Evolutionary conservation across 2,888 invertebrate genomes (phyloP).

Genomic region (Augochlorella aurata): DNA sequence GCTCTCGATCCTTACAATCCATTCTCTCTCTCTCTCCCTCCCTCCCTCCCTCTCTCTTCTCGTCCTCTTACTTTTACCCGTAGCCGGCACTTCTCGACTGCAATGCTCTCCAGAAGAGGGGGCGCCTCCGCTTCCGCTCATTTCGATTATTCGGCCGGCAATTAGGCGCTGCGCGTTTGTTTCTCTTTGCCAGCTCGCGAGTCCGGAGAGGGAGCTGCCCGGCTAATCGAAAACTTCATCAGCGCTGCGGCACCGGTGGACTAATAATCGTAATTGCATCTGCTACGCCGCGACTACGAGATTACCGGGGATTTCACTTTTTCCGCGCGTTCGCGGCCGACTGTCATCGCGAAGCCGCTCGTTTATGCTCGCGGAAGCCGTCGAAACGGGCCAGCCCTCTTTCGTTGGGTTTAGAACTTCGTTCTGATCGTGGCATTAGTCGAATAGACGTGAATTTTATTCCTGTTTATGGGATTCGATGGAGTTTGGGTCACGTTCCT

Average conservation of each 20-base stretch:
- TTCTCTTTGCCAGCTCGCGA: not conserved
- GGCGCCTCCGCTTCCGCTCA: not conserved
- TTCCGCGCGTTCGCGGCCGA: slow-evolving; percentile 34
- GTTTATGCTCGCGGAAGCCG: no score
- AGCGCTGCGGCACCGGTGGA: slow-evolving; percentile 24
- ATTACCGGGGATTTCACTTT: slow-evolving; percentile 63
- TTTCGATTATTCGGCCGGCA: slow-evolving; percentile 12
- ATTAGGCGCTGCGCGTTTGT: not conserved
- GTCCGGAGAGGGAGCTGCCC: not conserved
- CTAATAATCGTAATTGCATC: slow-evolving; percentile 64
- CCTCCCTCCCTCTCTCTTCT: not conserved
- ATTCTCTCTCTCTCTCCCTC: not conserved
- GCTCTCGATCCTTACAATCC: not conserved
- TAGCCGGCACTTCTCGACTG: slow-evolving; percentile 2
- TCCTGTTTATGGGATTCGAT: no score
- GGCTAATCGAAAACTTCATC: slow-evolving; percentile 62
- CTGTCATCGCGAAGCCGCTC: not conserved
- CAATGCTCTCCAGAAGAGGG: not conserved
- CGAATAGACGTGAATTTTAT: no score
- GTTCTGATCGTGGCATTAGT: no score
- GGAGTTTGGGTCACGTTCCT: no score
- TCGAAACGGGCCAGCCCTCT: no score
- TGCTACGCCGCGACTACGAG: slow-evolving; percentile 42
- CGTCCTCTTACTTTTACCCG: slow-evolving; percentile 12
- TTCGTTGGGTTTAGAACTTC: no score